These are phyloP conservation scores for Ictalurus punctatus DNA, from an alignment of 2,113 vertebrate genomes.

Conservation along the genomic window DNA sequence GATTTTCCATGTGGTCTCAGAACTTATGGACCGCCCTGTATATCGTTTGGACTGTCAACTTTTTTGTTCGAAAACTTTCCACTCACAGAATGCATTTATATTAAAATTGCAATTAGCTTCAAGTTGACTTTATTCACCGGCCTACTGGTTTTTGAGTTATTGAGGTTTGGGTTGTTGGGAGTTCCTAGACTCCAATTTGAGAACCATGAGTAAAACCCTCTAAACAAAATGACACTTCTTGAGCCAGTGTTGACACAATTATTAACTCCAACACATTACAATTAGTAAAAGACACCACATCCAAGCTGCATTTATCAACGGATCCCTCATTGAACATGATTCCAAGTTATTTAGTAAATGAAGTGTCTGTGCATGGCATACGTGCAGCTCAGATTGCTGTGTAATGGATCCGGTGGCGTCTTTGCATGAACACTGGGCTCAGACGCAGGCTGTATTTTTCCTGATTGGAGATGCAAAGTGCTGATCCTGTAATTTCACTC, in stretches of 20 bases:
- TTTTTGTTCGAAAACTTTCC: slow-evolving; percentile 4
- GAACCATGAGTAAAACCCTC: not conserved
- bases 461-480: slow-evolving; percentile 42
- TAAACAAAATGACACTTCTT: not conserved
- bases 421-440: slow-evolving; percentile 6
- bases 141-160: not conserved
- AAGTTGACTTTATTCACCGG: not conserved
- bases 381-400: not conserved
- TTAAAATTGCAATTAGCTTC: not conserved
- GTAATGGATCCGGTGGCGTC: slow-evolving; percentile 27
- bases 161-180: not conserved
- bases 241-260: not conserved
- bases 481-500: slow-evolving; percentile 49
- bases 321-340: not conserved
- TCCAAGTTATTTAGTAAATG: not conserved
- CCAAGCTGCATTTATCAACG: not conserved
- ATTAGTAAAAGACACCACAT: not conserved
- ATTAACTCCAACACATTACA: not conserved
- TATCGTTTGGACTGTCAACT: not conserved
- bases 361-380: not conserved
- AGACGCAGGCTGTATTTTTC: slow-evolving; percentile 21
- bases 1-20: not conserved
- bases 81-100: not conserved
- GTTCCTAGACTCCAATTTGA: not conserved
- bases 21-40: not conserved